Conservation (phyloP, 2,888 invertebrate genomes). For the Margaritifera margaritifera region DNA sequence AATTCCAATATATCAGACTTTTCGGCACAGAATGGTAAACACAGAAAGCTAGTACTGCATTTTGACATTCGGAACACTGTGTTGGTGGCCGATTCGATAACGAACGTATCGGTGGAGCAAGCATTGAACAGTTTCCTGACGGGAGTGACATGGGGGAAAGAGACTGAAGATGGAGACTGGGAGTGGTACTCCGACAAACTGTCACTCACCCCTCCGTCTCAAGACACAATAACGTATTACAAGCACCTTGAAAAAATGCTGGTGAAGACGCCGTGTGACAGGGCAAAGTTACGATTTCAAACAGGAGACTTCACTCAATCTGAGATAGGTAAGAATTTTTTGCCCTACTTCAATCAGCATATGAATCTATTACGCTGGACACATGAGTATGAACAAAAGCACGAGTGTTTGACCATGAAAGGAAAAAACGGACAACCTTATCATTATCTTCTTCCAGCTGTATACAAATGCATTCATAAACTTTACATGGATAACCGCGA, state of each 20-base stretch:
- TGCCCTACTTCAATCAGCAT: constrained; percentile 59
- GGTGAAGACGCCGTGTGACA: constrained; percentile 62
- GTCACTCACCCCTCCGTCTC: constrained; percentile 56
- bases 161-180: constrained; percentile 55
- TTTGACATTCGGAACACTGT: constrained; percentile 72
- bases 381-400: constrained; percentile 31
- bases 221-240: constrained; percentile 64
- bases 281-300: constrained; percentile 59
- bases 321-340: constrained; percentile 59
- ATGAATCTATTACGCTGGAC: constrained; percentile 61
- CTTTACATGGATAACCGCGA: constrained; percentile 57
- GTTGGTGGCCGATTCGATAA: constrained; percentile 69
- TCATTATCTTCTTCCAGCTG: constrained; percentile 70
- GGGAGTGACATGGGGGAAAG: constrained; percentile 70
- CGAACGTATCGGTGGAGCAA: constrained; percentile 67
- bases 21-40: not conserved
- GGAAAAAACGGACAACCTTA: constrained; percentile 63
- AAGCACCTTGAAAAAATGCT: constrained; percentile 66
- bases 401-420: constrained; percentile 53
- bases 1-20: too few relatives aligned
- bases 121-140: constrained; percentile 72
- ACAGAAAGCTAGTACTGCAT: constrained; percentile 70
- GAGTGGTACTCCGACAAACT: constrained; percentile 63
- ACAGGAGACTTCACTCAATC: constrained; percentile 69
- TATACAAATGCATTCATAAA: constrained; percentile 63